These are phyloP conservation scores for Drosophila mayaguana DNA, from an alignment of 2,888 invertebrate species.

Conservation along the genomic window DNA sequence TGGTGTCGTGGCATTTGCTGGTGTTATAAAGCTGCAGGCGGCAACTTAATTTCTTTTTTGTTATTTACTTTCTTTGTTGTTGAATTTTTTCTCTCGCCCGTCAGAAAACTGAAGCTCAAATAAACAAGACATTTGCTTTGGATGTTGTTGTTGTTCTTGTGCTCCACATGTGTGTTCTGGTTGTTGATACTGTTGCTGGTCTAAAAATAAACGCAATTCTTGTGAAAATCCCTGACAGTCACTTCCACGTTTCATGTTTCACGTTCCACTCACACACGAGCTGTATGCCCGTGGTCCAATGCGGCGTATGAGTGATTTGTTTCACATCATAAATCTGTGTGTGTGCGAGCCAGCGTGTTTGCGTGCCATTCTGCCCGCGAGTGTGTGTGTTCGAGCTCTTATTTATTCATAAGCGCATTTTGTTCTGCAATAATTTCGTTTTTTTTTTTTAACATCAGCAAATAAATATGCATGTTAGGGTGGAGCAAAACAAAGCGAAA, in stretches of 20 bases:
- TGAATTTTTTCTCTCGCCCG: slow-evolving; percentile 16
- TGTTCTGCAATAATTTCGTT: slow-evolving; percentile 49
- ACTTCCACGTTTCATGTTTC: slow-evolving; percentile 55
- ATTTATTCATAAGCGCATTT: slow-evolving; percentile 70
- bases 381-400: slow-evolving; percentile 34
- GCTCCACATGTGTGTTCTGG: slow-evolving; percentile 22
- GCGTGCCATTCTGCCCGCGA: slow-evolving; percentile 27
- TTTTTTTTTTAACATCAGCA: slow-evolving; percentile 38
- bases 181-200: slow-evolving; percentile 29
- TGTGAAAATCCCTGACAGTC: slow-evolving; percentile 56
- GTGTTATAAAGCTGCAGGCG: slow-evolving; percentile 76
- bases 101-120: slow-evolving; percentile 52
- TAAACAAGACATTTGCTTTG: slow-evolving; percentile 63
- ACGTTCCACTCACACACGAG: slow-evolving; percentile 24
- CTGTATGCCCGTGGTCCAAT: slow-evolving; percentile 32
- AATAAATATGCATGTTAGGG: slow-evolving; percentile 33
- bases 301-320: slow-evolving; percentile 63
- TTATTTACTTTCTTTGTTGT: slow-evolving; percentile 27
- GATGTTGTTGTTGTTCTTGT: slow-evolving; percentile 7
- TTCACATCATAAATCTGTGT: slow-evolving; percentile 54
- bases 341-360: slow-evolving; percentile 40
- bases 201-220: slow-evolving; percentile 52
- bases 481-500: slow-evolving; percentile 23
- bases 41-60: slow-evolving; percentile 75
- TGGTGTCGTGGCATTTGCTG: slow-evolving; percentile 55